phyloP scores from a whole-genome alignment of 2,113 vertebrate species.

The Lichenostomus cassidix region DNA sequence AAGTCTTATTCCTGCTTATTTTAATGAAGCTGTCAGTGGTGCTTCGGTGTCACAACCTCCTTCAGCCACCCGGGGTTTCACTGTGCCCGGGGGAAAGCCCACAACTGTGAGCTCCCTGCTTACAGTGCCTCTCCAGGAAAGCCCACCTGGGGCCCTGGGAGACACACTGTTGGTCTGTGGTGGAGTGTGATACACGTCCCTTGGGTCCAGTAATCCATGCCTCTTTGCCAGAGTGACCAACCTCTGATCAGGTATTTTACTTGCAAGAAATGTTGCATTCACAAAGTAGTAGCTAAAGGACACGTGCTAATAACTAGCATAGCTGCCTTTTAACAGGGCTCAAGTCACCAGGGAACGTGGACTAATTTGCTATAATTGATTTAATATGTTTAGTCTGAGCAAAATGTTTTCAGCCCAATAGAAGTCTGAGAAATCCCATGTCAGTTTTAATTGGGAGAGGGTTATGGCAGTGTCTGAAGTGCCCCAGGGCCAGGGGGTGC shows the following conservation, averaged over 20 bases:
- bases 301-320: neutral
- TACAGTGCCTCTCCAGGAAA: neutral
- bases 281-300: neutral
- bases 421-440: neutral
- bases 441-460: slow-evolving; percentile 1
- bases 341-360: neutral
- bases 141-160: neutral
- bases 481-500: neutral
- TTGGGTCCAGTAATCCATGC: neutral
- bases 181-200: neutral
- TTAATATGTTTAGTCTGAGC: slow-evolving; percentile 61
- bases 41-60: neutral
- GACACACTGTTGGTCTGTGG: neutral
- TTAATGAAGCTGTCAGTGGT: neutral
- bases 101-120: neutral
- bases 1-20: neutral
- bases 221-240: neutral
- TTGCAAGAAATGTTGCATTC: neutral
- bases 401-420: slow-evolving; percentile 18
- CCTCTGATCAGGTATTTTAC: neutral
- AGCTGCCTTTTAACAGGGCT: neutral
- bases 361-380: slow-evolving; percentile 58
- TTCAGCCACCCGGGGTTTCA: neutral
- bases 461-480: neutral
- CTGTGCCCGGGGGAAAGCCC: neutral